phyloP scores from a whole-genome alignment of 2,888 invertebrate species.

The Rapana venosa region DNA sequence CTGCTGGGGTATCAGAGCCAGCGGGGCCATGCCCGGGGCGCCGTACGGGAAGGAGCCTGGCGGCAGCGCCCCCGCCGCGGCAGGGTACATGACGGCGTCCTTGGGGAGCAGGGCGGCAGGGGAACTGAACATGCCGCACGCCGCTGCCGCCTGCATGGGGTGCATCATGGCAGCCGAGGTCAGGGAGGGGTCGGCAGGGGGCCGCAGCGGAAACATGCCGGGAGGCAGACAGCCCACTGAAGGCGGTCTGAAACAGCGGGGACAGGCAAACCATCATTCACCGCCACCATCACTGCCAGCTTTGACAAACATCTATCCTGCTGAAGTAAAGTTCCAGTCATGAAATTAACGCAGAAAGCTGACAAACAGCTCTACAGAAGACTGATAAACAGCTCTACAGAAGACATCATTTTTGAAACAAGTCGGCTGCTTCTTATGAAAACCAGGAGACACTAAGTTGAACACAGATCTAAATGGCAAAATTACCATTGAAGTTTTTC shows the following conservation, averaged over 20 bases:
- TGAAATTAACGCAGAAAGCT: too few species aligned
- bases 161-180: constrained; percentile 46
- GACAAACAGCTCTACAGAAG: too few species aligned
- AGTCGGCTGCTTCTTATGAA: too few species aligned
- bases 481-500: too few species aligned
- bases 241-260: constrained; percentile 24
- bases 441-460: too few species aligned
- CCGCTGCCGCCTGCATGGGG: constrained; percentile 48
- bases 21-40: constrained; percentile 43
- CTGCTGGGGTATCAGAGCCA: constrained; percentile 48
- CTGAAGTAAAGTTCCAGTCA: too few species aligned
- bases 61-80: constrained; percentile 46
- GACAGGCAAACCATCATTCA: too few species aligned
- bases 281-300: neutral
- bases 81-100: constrained; percentile 50
- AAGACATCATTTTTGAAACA: too few species aligned
- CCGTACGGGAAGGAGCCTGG: constrained; percentile 35
- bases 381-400: too few species aligned
- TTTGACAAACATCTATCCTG: neutral
- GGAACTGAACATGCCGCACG: constrained; percentile 45
- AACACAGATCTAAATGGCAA: too few species aligned
- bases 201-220: constrained; percentile 39
- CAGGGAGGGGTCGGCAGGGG: constrained; percentile 41
- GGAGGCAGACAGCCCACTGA: constrained; percentile 18
- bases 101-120: constrained; percentile 47